phyloP scores from a whole-genome alignment of 2,113 vertebrate genomes.

The Arvicanthis niloticus region DNA sequence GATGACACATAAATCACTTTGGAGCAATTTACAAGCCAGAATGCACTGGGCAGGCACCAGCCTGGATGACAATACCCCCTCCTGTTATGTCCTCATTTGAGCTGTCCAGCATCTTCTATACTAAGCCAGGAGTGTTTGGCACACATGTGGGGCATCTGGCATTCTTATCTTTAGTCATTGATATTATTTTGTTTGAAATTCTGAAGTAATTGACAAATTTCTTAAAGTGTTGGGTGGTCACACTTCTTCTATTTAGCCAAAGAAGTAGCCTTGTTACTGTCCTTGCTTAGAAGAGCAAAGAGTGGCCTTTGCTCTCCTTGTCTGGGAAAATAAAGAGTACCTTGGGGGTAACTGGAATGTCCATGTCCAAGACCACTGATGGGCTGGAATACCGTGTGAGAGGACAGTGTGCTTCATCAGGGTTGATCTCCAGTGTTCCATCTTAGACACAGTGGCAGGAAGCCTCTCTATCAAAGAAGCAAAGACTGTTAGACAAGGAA shows the following conservation, averaged over 20 bases:
- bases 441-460: neutral
- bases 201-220: neutral
- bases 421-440: neutral
- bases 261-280: neutral
- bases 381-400: too few species aligned
- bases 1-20: conserved; percentile 25
- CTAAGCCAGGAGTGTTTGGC: neutral
- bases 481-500: neutral
- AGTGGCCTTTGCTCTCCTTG: neutral
- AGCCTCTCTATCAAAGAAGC: neutral
- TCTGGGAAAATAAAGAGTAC: neutral
- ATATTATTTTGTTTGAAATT: neutral
- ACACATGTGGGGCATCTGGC: neutral
- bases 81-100: neutral
- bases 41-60: neutral
- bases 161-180: neutral
- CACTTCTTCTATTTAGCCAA: neutral
- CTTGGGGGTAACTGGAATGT: neutral
- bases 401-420: too few species aligned
- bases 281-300: neutral
- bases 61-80: neutral
- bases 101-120: neutral
- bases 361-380: neutral
- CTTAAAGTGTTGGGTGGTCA: neutral
- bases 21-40: neutral